Evolutionary conservation across 2,888 invertebrate genomes (phyloP).

Genomic region (Eilema depressum): DNA sequence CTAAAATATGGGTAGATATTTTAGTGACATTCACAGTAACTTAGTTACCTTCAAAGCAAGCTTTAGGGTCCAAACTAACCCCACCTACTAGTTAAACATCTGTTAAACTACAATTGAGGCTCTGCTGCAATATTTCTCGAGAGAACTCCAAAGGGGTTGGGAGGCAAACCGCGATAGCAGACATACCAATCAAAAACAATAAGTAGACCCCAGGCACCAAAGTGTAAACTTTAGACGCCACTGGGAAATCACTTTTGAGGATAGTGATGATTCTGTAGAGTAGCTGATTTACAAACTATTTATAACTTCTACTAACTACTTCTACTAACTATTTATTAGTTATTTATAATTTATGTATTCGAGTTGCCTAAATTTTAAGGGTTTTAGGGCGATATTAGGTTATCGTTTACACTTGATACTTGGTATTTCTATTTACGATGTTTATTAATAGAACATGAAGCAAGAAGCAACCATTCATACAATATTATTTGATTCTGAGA

Average conservation of each 20-base stretch:
- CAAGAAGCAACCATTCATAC: background rate
- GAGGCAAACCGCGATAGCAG: too few relatives aligned
- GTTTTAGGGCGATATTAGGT: background rate
- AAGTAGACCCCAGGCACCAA: background rate
- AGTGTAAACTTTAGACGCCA: background rate
- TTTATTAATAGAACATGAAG: background rate
- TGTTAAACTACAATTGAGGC: too few relatives aligned
- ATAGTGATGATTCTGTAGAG: background rate
- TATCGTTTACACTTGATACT: too few relatives aligned
- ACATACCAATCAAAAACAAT: background rate
- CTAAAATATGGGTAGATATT: background rate
- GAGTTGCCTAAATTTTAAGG: background rate
- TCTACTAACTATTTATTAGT: too few relatives aligned
- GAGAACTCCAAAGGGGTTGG: too few relatives aligned
- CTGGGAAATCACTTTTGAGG: background rate
- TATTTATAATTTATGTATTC: background rate
- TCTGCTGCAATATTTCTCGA: too few relatives aligned
- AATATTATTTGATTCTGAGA: background rate
- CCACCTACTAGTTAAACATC: too few relatives aligned
- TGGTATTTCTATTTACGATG: background rate
- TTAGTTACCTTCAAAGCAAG: too few relatives aligned
- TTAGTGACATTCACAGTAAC: background rate
- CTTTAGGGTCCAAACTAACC: too few relatives aligned
- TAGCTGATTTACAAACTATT: background rate
- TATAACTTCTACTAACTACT: too few relatives aligned